Conservation (phyloP, 2,113 vertebrate species). For the Agelaius phoeniceus region DNA sequence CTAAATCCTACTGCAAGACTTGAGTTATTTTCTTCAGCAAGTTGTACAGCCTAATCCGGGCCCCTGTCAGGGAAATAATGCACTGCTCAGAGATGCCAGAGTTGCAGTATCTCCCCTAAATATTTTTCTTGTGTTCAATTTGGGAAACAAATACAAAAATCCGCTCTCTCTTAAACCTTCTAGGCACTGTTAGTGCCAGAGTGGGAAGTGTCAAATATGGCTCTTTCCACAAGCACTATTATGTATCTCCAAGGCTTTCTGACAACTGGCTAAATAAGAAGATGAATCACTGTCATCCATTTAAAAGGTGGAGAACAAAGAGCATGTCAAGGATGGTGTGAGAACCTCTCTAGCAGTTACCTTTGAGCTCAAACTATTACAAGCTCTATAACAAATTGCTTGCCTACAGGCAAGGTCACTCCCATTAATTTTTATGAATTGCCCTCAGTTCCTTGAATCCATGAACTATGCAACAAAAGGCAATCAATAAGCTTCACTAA, state of each 20-base stretch:
- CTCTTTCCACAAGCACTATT: background rate
- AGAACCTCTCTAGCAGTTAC: background rate
- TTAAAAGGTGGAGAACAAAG: background rate
- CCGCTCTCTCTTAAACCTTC: background rate
- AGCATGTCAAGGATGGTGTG: background rate
- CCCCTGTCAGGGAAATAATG: background rate
- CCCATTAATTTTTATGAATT: constrained; percentile 5
- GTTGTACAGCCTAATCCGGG: background rate
- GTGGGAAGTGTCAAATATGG: background rate
- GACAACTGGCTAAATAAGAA: background rate
- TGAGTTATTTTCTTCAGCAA: background rate
- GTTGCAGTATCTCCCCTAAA: background rate
- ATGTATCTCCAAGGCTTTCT: background rate
- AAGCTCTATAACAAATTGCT: background rate
- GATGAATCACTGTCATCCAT: constrained; percentile 15
- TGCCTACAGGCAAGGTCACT: constrained; percentile 21
- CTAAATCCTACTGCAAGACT: background rate
- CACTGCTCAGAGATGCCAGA: background rate
- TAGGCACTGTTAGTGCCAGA: background rate
- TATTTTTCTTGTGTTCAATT: background rate
- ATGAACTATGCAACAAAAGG: background rate
- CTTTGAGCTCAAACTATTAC: background rate
- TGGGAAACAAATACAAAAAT: background rate
- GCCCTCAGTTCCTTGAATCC: background rate
- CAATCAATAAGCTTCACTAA: background rate